These are phyloP conservation scores for Zosterops pallidus DNA, from an alignment of 2,113 vertebrate genomes.

Conservation along the genomic window DNA sequence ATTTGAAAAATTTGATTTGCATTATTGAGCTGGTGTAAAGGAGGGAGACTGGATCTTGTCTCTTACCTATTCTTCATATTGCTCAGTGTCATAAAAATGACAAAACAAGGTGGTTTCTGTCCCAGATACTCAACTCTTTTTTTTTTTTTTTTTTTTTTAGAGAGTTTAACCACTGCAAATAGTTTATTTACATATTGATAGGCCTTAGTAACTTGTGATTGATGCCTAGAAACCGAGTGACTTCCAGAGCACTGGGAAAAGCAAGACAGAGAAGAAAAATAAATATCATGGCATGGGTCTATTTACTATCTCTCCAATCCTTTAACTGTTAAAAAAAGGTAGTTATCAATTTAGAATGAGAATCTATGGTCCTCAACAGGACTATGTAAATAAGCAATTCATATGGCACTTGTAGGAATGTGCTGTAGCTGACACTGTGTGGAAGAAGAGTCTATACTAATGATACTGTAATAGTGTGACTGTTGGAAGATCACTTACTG, in stretches of 20 bases:
- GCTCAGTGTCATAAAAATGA: not conserved
- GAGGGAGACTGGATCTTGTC: not conserved
- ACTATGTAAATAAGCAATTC: not conserved
- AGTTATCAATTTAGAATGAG: not conserved
- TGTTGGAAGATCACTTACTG: not conserved
- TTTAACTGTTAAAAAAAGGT: not conserved
- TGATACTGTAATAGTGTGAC: not conserved
- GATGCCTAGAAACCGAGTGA: not conserved
- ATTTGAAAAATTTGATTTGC: constrained; percentile 4
- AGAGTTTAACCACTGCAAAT: not conserved
- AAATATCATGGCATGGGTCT: not conserved
- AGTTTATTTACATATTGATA: not conserved
- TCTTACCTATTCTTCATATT: not conserved
- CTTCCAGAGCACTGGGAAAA: not conserved
- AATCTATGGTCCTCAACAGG: not conserved
- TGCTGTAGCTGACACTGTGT: not conserved
- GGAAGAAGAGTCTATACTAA: not conserved
- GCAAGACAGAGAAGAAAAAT: not conserved
- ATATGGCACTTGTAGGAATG: not conserved
- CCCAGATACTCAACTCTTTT: not conserved
- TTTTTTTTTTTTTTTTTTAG: not conserved
- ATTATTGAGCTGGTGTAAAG: not conserved
- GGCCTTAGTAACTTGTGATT: not conserved
- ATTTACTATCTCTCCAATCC: not conserved
- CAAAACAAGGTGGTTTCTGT: not conserved